A percentile compares a stretch with the other conserved stretches of the same genome.
These are phyloP conservation scores for Saturnia japonica DNA, from an alignment of 2,888 invertebrate genomes.

Conservation along the genomic window DNA sequence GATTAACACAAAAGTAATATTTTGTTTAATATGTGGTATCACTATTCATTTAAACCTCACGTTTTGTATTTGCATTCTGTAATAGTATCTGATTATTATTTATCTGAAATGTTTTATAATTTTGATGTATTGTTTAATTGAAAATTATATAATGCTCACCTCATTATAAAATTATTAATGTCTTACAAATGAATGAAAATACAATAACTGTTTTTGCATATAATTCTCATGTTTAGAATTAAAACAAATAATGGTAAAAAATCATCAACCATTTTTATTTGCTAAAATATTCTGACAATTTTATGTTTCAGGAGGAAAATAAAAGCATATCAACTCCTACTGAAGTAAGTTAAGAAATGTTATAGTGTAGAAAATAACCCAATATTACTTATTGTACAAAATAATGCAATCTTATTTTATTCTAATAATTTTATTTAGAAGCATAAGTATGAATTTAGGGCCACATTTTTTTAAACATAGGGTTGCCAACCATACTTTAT, in stretches of 20 bases:
- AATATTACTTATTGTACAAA: neutral
- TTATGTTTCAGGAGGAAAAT: conserved; percentile 57
- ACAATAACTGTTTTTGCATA: neutral
- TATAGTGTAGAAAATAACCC: neutral
- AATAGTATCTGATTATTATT: too few relatives aligned
- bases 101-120: too few relatives aligned
- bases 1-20: too few relatives aligned
- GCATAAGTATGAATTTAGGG: neutral
- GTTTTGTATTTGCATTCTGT: too few relatives aligned
- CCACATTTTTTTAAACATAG: neutral
- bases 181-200: too few relatives aligned
- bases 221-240: neutral
- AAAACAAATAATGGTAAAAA: neutral
- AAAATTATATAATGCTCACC: too few relatives aligned
- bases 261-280: neutral
- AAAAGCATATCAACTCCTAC: conserved; percentile 56
- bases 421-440: neutral
- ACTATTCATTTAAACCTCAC: too few relatives aligned
- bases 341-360: conserved; percentile 49
- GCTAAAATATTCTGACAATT: neutral
- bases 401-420: neutral
- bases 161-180: too few relatives aligned
- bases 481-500: too few relatives aligned
- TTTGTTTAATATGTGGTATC: too few relatives aligned
- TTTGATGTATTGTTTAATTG: too few relatives aligned